phyloP scores from a whole-genome alignment of 1,140 invertebrate species.

The Zeugodacus cucurbitae region DNA sequence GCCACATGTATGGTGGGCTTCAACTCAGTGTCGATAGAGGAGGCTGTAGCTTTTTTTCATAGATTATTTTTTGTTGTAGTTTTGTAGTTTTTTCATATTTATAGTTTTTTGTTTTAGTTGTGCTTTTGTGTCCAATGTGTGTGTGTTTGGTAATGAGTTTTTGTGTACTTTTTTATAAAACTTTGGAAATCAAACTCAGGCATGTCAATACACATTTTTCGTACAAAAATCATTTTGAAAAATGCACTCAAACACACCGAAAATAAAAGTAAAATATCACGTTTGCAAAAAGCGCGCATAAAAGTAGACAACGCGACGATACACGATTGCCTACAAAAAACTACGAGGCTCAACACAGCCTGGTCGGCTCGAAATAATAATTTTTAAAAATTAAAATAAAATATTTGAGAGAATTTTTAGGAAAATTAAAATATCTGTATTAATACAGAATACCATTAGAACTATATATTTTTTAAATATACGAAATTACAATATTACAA shows the following conservation, averaged over 20 bases:
- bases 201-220: not conserved
- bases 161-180: not conserved
- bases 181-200: conserved; percentile 1
- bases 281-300: not conserved
- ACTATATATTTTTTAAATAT: no score
- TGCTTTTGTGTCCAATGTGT: not conserved
- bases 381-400: no score
- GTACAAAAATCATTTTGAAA: conserved; percentile 1
- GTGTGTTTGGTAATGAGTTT: not conserved
- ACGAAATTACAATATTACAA: no score
- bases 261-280: not conserved
- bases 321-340: not conserved
- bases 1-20: conserved; percentile 54
- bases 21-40: not conserved
- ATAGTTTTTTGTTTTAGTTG: not conserved
- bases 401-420: no score
- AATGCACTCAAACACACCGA: not conserved
- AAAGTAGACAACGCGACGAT: not conserved
- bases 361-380: no score
- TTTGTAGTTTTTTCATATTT: no score
- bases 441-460: no score
- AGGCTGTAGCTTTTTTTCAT: not conserved
- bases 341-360: not conserved
- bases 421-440: no score
- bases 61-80: not conserved